phyloP scores from a whole-genome alignment of 2,888 invertebrate species.

The Callosobruchus maculatus region DNA sequence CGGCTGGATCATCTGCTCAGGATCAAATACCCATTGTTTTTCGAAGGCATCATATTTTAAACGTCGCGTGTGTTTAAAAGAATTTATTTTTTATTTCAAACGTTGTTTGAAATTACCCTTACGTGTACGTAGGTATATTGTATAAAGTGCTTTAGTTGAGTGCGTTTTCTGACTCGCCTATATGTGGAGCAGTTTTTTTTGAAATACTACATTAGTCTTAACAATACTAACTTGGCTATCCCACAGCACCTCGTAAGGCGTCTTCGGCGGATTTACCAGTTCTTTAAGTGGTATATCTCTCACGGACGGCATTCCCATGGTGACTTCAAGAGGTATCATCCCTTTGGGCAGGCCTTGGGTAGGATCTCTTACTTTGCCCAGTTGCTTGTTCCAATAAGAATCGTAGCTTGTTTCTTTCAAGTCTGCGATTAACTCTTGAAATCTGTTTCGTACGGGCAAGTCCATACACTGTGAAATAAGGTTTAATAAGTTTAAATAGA shows the following conservation, averaged over 20 bases:
- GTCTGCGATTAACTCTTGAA: constrained; percentile 49
- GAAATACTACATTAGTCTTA: no score
- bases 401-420: constrained; percentile 50
- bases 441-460: constrained; percentile 46
- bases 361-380: constrained; percentile 49
- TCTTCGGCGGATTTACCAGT: constrained; percentile 47
- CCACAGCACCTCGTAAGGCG: constrained; percentile 40
- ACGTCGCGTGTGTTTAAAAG: no score
- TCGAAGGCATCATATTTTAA: no score
- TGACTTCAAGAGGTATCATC: constrained; percentile 42
- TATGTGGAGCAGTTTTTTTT: no score
- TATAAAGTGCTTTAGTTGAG: no score
- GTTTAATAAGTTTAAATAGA: neutral
- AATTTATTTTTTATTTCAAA: no score
- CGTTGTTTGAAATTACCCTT: no score
- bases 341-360: constrained; percentile 47
- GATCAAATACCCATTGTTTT: no score
- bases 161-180: no score
- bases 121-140: no score
- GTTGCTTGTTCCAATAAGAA: constrained; percentile 49
- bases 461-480: constrained; percentile 33
- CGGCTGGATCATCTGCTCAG: no score
- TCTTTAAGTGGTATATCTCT: constrained; percentile 36
- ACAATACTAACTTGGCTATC: constrained; percentile 38
- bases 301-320: constrained; percentile 37